phyloP scores from a whole-genome alignment of 2,113 vertebrate species.

The Acanthisitta chloris region DNA sequence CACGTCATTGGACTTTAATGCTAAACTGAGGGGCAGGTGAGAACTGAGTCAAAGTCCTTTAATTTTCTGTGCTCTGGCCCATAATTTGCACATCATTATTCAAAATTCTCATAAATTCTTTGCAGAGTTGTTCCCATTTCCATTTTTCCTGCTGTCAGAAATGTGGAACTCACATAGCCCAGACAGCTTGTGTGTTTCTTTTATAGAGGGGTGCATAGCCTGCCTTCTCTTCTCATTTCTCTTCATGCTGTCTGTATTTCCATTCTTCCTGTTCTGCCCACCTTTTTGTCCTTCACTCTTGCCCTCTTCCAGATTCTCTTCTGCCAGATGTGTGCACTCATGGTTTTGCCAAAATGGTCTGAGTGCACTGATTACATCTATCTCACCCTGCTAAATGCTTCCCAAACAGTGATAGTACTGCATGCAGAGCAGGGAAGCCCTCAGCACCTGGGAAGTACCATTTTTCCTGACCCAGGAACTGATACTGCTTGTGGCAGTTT shows the following conservation, averaged over 20 bases:
- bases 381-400: neutral
- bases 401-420: neutral
- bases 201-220: neutral
- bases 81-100: slow-evolving; percentile 8
- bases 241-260: neutral
- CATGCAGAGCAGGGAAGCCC: neutral
- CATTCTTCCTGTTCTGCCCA: neutral
- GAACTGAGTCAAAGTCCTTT: neutral
- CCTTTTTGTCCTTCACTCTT: neutral
- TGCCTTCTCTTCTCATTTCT: neutral
- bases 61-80: neutral
- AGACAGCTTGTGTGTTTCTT: neutral
- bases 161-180: neutral
- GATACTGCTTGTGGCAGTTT: neutral
- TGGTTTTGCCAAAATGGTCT: neutral
- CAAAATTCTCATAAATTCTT: neutral
- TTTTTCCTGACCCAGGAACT: neutral
- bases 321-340: neutral
- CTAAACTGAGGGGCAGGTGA: neutral
- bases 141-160: slow-evolving; percentile 4
- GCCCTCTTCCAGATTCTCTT: neutral
- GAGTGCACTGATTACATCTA: neutral
- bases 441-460: neutral
- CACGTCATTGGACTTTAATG: neutral
- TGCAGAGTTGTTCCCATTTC: neutral